Percentiles rank a stretch among this genome's conserved stretches.
phyloP scores from a whole-genome alignment of 2,113 vertebrate genomes.

The Myiagra hebetior region DNA sequence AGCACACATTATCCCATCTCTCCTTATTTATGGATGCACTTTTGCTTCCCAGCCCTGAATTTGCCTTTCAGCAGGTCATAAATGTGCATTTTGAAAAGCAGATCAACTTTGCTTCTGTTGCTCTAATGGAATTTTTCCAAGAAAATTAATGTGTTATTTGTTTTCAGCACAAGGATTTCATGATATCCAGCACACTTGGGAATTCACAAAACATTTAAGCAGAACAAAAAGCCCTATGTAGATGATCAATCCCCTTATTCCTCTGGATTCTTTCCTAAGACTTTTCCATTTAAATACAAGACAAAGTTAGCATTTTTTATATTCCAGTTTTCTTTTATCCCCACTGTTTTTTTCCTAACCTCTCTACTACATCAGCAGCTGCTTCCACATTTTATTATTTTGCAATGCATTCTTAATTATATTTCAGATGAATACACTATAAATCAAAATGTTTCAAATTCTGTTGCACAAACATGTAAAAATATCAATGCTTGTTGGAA shows the following conservation, averaged over 20 bases:
- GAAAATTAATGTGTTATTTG: background rate
- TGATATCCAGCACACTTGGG: background rate
- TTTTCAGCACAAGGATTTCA: background rate
- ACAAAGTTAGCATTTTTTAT: background rate
- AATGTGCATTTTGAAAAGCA: background rate
- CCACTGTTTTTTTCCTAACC: background rate
- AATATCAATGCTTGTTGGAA: background rate
- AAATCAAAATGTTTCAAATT: background rate
- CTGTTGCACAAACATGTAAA: background rate
- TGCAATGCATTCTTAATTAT: background rate
- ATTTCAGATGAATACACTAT: background rate
- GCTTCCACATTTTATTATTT: background rate
- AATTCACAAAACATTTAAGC: background rate
- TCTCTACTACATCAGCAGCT: background rate
- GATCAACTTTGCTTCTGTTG: background rate
- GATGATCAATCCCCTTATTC: background rate
- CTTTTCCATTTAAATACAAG: background rate
- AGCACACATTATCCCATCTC: background rate
- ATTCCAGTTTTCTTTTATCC: background rate
- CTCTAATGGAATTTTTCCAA: background rate
- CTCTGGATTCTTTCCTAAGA: background rate
- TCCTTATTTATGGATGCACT: background rate
- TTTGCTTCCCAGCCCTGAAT: background rate
- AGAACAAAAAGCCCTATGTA: background rate
- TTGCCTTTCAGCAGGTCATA: slow-evolving; percentile 11